Base-by-base conservation (phyloP, 2,797 vertebrate genomes). In the Coilia nasus region DNA sequence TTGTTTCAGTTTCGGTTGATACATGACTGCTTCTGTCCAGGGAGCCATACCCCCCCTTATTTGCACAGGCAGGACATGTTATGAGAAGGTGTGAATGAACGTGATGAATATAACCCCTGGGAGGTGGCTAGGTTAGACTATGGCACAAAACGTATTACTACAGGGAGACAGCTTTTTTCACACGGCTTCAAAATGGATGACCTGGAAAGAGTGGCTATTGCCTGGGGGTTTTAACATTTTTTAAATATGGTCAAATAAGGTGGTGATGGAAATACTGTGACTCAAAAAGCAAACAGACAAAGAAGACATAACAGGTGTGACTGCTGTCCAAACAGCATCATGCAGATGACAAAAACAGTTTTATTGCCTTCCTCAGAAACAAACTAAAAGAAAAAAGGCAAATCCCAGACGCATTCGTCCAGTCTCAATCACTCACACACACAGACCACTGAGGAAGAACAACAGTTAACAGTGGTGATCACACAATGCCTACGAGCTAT, bases 381-480 rank as follows among this genome's bases (percentile, higher is more conserved):
- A 71, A 64, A 64, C 31, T 21, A 17, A 60, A 31, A 56, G 46
- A 25, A 84, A 19, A 85, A 46, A 7, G 15, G 5, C 25, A 81
- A 85, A n/a, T 9, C n/a, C 71, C 11, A 28, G 17, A 47, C 1
- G 59, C 50, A 75, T 10, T 59, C 23, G 44, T 41, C 25, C 47
- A 5, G 23, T 19, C 31, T 7, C 25, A 31, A 41, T 41, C 57
- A 10, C 57, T 31, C 57, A 85, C 7, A 62, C 57, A 82, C 15
- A 85, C 25, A 62, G 0, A 41, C 81, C 31, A 4, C 35, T 59
- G 41, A 78, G 31, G 31, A 17, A 78, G 7, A 78, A 86, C 6
- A 82, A 75, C 88, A 81, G 14, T 60, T 83, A 89, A 67, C 88
- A 90, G 88, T 87, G 83, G 93, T 94, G 94, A 93, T 87, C 89